Base-by-base conservation (phyloP, 2,113 vertebrate species). In the Excalfactoria chinensis region DNA sequence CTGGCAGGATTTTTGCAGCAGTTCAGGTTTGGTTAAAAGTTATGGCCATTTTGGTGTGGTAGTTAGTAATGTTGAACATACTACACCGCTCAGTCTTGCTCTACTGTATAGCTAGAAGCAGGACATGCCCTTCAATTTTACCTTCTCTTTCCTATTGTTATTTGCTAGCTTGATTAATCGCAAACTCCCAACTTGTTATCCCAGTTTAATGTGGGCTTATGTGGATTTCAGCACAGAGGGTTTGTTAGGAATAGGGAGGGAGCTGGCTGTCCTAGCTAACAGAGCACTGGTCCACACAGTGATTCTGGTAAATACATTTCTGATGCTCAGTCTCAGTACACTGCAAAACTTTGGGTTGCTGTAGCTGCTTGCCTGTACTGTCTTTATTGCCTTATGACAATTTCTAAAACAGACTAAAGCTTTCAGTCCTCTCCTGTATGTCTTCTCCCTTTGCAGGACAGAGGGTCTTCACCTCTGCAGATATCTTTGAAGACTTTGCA, bases 1-100 rank as follows among this genome's bases (percentile, higher is more conserved):
- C 9, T 56, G n/a, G 41, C 22, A 32, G 41, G n/a, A 22, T 35
- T 81, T 90, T 56, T 80, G 62, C 49, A 84, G 43, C 18, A 21
- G 30, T 59, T 87, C 43, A 48, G 49, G 9, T 58, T 28, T 80
- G 48, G 11, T 75, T 69, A 58, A 79, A 58, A 0, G 1, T 25
- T 30, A 3, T 32, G 10, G 23, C 46, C 0, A 1, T 34, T 55
- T 55, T 68, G 40, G 46, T 0, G 0, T 11, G 25, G 37, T 56
- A 56, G 25, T 51, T 56, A 56, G 25, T 51, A 13, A 43, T 25
- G 35, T 34, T 40, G 40, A 51, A 37, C 0, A 2, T 44, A 26
- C 6, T 22, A 3, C 30, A 21, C 43, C 28, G 19, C 41, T 69
- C 25, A 7, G 49, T 63, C 46, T 62, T 35, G 34, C 13, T 28